A percentile compares a stretch with the other conserved stretches of the same genome.
phyloP scores from a whole-genome alignment of 2,888 invertebrate genomes.

The Eulithis testata region DNA sequence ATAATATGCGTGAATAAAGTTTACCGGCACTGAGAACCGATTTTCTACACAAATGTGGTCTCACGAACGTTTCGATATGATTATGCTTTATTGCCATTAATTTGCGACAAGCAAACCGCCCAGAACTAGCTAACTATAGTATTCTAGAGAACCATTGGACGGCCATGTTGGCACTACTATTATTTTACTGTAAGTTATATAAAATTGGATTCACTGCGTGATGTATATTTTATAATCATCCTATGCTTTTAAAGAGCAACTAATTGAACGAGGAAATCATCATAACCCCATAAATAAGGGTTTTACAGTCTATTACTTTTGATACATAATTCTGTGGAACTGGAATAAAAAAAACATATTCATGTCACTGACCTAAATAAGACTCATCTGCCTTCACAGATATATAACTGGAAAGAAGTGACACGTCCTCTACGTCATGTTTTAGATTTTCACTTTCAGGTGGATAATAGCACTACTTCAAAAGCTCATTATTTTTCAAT shows the following conservation, averaged over 20 bases:
- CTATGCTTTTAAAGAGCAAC: background rate
- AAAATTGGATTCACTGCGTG: background rate
- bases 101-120: constrained; percentile 81
- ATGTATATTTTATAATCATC: background rate
- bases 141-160: constrained; percentile 45
- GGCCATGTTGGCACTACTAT: constrained; percentile 69
- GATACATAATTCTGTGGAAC: no score
- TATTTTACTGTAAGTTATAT: constrained; percentile 45
- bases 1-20: background rate
- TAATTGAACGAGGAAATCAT: background rate
- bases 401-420: no score
- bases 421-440: no score
- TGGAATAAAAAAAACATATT: no score
- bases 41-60: constrained; percentile 17
- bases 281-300: no score
- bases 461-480: background rate
- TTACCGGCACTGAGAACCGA: background rate
- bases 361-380: no score
- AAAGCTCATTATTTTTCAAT: background rate
- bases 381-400: no score
- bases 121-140: constrained; percentile 48
- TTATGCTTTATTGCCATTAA: constrained; percentile 81
- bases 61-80: constrained; percentile 72
- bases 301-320: no score
- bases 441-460: no score